Percentiles rank a stretch among this genome's conserved stretches.
Conservation (phyloP, 2,113 vertebrate genomes). For the Donacobius atricapilla region DNA sequence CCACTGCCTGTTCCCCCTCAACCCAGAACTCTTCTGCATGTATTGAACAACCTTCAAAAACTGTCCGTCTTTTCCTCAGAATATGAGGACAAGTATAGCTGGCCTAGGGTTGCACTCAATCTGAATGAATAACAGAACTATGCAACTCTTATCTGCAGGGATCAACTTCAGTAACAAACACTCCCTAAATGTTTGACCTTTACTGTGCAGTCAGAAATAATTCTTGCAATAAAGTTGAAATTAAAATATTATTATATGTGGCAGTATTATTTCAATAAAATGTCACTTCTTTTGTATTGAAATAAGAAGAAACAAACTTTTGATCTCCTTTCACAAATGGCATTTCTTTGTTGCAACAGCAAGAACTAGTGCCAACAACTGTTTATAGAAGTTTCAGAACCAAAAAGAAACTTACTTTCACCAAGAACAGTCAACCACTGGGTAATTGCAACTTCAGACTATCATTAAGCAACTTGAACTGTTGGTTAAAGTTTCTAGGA, state of each 20-base stretch:
- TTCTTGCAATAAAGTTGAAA: background rate
- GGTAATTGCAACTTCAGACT: background rate
- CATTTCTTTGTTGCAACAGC: background rate
- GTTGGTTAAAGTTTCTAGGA: conserved; percentile 24
- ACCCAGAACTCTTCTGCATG: background rate
- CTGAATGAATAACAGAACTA: background rate
- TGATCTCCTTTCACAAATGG: background rate
- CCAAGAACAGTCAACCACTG: background rate
- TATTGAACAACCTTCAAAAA: background rate
- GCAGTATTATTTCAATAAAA: background rate
- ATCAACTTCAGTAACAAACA: background rate
- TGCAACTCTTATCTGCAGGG: background rate
- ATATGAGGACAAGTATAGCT: background rate
- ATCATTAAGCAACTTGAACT: background rate
- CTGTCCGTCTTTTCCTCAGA: background rate
- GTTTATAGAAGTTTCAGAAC: background rate
- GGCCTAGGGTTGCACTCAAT: background rate
- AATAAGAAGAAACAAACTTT: background rate
- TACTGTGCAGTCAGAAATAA: background rate
- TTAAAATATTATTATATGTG: background rate
- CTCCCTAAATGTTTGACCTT: background rate
- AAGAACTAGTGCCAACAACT: background rate
- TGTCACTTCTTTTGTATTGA: background rate
- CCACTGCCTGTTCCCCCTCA: background rate
- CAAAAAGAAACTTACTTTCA: background rate